These are phyloP conservation scores for Antedon bifida DNA, from an alignment of 35 echinoderm and acorn worm genomes.

Conservation along the genomic window DNA sequence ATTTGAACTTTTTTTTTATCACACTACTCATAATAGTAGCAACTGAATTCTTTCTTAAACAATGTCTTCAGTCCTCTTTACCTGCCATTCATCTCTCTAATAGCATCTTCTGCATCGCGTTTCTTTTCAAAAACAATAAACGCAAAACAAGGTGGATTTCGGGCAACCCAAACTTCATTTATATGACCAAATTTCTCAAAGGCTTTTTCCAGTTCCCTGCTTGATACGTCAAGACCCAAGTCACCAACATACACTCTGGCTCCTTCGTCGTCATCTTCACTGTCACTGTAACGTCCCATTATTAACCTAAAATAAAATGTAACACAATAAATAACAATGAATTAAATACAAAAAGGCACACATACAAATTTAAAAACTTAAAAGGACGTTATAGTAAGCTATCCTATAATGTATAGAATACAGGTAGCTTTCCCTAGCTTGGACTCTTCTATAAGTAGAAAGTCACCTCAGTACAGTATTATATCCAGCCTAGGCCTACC, in stretches of 20 bases:
- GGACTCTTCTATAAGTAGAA: too few species aligned
- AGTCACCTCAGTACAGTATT: too few species aligned
- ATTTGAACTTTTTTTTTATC: background rate
- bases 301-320: background rate
- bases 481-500: too few species aligned
- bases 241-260: slow-evolving; percentile 33
- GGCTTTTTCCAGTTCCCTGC: slow-evolving; percentile 11
- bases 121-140: slow-evolving; percentile 27
- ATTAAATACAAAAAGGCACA: too few species aligned
- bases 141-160: slow-evolving; percentile 40
- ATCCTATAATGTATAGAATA: too few species aligned
- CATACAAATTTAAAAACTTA: too few species aligned
- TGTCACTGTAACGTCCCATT: slow-evolving; percentile 14
- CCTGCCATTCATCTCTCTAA: slow-evolving; percentile 40
- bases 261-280: slow-evolving; percentile 9
- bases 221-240: slow-evolving; percentile 1
- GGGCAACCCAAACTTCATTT: slow-evolving; percentile 29
- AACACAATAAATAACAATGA: too few species aligned
- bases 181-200: slow-evolving; percentile 33
- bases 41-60: too few species aligned
- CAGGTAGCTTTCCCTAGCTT: too few species aligned
- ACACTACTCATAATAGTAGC: background rate
- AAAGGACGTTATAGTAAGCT: too few species aligned
- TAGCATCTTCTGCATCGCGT: slow-evolving; percentile 37
- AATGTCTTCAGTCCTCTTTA: too few species aligned